A percentile compares a stretch with the other conserved stretches of the same genome.
These are phyloP conservation scores for Schizaphis graminum DNA, from an alignment of 2,888 invertebrate species.

Conservation along the genomic window DNA sequence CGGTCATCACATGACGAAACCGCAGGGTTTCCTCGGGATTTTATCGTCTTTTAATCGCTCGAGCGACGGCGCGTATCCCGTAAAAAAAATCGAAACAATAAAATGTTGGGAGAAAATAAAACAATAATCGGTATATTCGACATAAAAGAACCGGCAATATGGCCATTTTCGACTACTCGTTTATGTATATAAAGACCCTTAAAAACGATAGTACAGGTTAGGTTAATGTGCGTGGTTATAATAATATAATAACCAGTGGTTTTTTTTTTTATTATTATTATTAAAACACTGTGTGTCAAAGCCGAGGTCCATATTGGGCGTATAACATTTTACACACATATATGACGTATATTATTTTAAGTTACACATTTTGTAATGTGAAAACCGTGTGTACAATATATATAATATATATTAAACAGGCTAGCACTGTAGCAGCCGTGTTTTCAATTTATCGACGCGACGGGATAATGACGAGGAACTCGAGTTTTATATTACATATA, in stretches of 20 bases:
- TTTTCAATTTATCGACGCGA: neutral
- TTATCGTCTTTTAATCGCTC: slow-evolving; percentile 42
- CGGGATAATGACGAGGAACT: neutral
- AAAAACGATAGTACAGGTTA: neutral
- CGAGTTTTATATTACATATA: neutral
- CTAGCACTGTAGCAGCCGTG: neutral
- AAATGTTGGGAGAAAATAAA: neutral
- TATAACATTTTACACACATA: neutral
- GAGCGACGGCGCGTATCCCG: neutral
- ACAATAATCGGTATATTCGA: neutral
- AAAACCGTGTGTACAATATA: neutral
- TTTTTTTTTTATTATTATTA: neutral
- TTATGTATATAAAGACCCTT: neutral
- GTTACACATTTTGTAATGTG: neutral
- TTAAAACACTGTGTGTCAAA: neutral
- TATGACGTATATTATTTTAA: neutral
- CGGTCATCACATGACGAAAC: neutral
- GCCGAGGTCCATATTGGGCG: neutral
- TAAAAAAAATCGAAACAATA: slow-evolving; percentile 13
- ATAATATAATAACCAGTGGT: neutral
- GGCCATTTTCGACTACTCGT: neutral
- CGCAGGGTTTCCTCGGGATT: neutral
- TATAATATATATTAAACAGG: no score
- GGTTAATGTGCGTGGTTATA: neutral
- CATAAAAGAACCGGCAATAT: neutral